Conservation (phyloP, 2,113 vertebrate genomes). For the Macroglossus sobrinus region DNA sequence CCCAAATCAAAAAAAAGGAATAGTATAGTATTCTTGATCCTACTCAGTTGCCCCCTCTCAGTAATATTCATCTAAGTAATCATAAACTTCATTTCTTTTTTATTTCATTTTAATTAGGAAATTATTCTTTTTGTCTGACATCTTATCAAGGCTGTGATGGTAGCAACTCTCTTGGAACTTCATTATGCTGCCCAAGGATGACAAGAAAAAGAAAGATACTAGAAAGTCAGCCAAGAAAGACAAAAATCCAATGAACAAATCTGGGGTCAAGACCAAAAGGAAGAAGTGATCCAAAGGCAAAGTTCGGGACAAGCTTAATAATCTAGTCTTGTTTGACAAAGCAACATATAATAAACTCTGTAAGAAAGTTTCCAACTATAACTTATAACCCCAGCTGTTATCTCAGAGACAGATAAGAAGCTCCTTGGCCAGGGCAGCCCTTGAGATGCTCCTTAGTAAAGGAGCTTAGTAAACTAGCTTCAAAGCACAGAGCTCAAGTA, state of each 20-base stretch:
- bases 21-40: background rate
- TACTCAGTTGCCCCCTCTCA: background rate
- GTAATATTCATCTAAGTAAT: background rate
- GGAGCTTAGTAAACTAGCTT: conserved; percentile 91
- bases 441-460: conserved; percentile 81
- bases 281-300: conserved; percentile 97
- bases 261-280: conserved; percentile 92
- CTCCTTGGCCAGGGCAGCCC: conserved; percentile 80
- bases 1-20: background rate
- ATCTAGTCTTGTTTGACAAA: conserved; percentile 92
- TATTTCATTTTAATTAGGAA: background rate
- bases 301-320: conserved; percentile 93
- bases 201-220: conserved; percentile 89
- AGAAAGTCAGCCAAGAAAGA: conserved; percentile 92
- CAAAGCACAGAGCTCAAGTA: conserved; percentile 91
- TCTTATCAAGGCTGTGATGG: too few relatives aligned
- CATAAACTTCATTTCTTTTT: background rate
- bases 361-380: conserved; percentile 94
- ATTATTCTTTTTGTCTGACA: background rate
- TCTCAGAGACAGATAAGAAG: conserved; percentile 92
- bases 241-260: conserved; percentile 92
- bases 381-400: conserved; percentile 91
- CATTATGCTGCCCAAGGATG: conserved; percentile 85
- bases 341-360: conserved; percentile 89
- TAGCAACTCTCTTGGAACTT: too few relatives aligned